A percentile compares a stretch with the other conserved stretches of the same genome.
Conservation (phyloP, 2,113 vertebrate genomes). For the Sterna hirundo region DNA sequence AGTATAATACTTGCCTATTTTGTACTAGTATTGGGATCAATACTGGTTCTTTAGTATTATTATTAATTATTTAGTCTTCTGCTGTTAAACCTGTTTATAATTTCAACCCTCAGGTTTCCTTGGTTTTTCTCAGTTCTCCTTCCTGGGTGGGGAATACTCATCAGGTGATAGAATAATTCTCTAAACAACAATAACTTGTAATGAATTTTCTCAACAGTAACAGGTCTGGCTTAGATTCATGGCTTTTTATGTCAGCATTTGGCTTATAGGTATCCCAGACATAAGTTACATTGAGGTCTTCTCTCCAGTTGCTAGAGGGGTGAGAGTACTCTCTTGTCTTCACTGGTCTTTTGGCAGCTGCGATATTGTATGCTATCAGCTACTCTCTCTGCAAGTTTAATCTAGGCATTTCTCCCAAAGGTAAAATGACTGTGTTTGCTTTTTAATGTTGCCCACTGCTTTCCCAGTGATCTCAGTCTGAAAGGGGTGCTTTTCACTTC, state of each 20-base stretch:
- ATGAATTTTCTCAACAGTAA: not conserved
- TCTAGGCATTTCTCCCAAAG: conserved; percentile 18
- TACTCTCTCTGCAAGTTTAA: not conserved
- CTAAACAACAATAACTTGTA: not conserved
- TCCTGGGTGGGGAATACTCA: not conserved
- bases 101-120: not conserved
- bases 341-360: not conserved
- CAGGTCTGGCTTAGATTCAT: not conserved
- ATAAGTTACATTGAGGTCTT: not conserved
- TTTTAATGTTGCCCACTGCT: conserved; percentile 12
- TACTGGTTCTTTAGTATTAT: too few relatives aligned
- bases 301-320: not conserved
- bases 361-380: not conserved
- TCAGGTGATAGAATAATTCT: not conserved
- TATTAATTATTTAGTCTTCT: too few relatives aligned
- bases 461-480: not conserved
- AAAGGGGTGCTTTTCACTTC: not conserved
- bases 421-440: conserved; percentile 8
- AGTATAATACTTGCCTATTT: too few relatives aligned
- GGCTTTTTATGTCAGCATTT: not conserved
- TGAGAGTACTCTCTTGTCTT: not conserved
- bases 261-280: not conserved
- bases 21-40: too few relatives aligned
- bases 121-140: not conserved
- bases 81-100: not conserved